These are phyloP conservation scores for Gymnothorax reevesii DNA, from an alignment of 2,797 vertebrate genomes.

Conservation along the genomic window DNA sequence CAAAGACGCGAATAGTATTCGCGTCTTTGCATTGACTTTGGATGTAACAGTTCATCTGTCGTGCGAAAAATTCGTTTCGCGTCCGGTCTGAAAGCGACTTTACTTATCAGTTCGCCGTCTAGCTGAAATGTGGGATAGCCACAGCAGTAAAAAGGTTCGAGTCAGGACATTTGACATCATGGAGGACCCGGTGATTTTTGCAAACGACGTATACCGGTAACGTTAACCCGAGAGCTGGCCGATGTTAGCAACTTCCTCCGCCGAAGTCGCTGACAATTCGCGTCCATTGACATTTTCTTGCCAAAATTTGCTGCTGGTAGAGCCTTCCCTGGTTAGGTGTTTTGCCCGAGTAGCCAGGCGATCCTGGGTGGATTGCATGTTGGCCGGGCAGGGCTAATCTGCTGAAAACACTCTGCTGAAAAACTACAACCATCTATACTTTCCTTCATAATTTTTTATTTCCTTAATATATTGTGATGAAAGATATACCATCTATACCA, in stretches of 20 bases:
- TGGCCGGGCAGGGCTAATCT: no score
- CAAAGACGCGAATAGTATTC: no score
- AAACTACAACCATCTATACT: no score
- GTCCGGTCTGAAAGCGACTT: not conserved
- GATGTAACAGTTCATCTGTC: no score
- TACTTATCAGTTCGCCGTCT: not conserved
- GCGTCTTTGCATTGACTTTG: no score
- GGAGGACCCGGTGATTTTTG: slow-evolving; percentile 22
- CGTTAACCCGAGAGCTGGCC: not conserved
- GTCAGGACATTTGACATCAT: slow-evolving; percentile 7
- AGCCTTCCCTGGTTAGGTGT: not conserved
- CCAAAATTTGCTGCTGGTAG: not conserved
- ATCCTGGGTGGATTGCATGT: not conserved
- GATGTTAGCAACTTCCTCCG: not conserved
- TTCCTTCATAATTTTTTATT: no score
- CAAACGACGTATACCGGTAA: slow-evolving; percentile 2
- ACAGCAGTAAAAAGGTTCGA: slow-evolving; percentile 49
- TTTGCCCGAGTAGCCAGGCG: not conserved
- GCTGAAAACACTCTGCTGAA: no score
- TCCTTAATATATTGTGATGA: no score
- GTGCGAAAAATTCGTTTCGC: no score
- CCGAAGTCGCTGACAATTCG: not conserved
- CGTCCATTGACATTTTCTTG: not conserved
- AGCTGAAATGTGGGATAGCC: slow-evolving; percentile 39
- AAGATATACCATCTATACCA: no score